Percentiles rank a stretch among this genome's conserved stretches.
phyloP scores from a whole-genome alignment of 2,888 invertebrate genomes.

The Coelinius sp. region DNA sequence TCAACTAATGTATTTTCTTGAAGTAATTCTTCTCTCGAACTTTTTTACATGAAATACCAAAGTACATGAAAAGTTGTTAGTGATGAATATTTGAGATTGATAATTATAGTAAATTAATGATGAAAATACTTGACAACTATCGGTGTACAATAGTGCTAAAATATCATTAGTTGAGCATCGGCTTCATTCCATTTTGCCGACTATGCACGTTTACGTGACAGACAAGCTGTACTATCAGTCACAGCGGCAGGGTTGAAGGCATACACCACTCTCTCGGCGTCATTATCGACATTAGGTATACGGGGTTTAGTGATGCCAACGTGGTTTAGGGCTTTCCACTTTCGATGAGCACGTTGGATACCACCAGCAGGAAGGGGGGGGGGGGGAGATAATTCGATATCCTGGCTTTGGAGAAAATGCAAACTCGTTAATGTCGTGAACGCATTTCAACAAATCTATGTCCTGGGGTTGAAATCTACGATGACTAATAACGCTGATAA shows the following conservation, averaged over 20 bases:
- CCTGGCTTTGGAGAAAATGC: constrained; percentile 25
- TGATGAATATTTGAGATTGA: constrained; percentile 14
- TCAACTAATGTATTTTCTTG: constrained; percentile 20
- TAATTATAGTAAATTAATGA: not conserved
- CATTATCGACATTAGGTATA: constrained; percentile 35
- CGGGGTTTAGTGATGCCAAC: constrained; percentile 25
- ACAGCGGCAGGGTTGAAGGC: not conserved
- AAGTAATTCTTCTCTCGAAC: not conserved
- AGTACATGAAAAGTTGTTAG: constrained; percentile 11
- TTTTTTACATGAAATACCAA: not conserved
- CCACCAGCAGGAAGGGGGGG: too few relatives aligned
- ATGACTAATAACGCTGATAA: not conserved
- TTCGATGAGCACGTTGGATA: not conserved
- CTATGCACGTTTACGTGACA: constrained; percentile 24
- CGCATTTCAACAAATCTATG: constrained; percentile 9
- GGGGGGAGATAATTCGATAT: constrained; percentile 37
- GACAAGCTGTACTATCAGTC: constrained; percentile 15
- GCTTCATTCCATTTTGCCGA: constrained; percentile 10
- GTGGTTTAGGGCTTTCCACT: constrained; percentile 35
- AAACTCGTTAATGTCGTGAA: constrained; percentile 35
- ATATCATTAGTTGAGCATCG: constrained; percentile 1
- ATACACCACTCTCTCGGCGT: constrained; percentile 11
- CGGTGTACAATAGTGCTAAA: not conserved
- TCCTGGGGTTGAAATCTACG: not conserved
- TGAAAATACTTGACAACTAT: not conserved